Base-by-base conservation (phyloP, 2,888 invertebrate genomes). In the Sthenelais limicola region DNA sequence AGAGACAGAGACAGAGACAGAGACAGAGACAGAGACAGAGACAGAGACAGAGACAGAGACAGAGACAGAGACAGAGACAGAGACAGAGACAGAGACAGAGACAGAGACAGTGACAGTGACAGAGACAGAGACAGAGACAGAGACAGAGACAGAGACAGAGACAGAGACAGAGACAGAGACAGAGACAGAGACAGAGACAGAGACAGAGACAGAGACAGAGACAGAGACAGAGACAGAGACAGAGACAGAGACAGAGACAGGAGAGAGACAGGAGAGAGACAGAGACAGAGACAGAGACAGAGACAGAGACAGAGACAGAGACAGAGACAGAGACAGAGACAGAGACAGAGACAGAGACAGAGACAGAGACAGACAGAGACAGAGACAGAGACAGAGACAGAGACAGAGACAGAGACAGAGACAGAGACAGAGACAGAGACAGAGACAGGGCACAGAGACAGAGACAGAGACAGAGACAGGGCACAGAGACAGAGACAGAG, bases 41-140 rank as follows among this genome's bases (percentile, higher is more conserved):
- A 21, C 51, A 51, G 18, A n/a, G 21, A 51, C 51, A 12, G n/a
- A 51, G 5, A 51, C n/a, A 51, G 21, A 51, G 21, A 51, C 51
- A 7, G 7, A 51, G 7, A 51, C 51, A 51, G 9, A 21, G 7
- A 67, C 33, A 35, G 5, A 67, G 26, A 67, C 38, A 15, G 26
- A 67, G n/a, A 67, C 33, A 38, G 18, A 35, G 18, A 67, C 38
- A 67, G 15, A 21, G 24, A 51, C 51, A 67, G 5, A 67, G 30
- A 35, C 38, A 67, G 30, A 67, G n/a, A 67, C 33, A 38, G 18
- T 38, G 33, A 67, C 38, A 67, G 12, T 33, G 4, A 67, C 67
- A 67, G 12, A 67, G 4, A 67, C 43, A 15, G 18, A 38, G 24
- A 30, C 24, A 33, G 30, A 21, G 18, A 69, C 18, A 54, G 5